Percentiles rank a stretch among this genome's conserved stretches.
Conservation (phyloP, 2,113 vertebrate species). For the Vireo altiloquus region DNA sequence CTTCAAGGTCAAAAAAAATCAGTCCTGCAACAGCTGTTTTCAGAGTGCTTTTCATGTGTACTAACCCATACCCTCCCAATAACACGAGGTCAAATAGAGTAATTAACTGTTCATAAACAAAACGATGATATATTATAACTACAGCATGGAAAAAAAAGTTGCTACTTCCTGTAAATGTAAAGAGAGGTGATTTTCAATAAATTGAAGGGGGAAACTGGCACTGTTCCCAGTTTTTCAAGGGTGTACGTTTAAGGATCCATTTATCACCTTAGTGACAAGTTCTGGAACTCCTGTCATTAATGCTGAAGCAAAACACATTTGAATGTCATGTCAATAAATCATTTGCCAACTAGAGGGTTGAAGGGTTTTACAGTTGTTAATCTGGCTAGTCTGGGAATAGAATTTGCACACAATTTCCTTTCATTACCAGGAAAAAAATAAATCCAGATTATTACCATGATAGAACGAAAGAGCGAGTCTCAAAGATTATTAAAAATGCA, state of each 20-base stretch:
- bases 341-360: constrained; percentile 18
- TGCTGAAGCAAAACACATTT: constrained; percentile 56
- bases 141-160: not conserved
- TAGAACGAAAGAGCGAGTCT: not conserved
- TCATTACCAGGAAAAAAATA: constrained; percentile 20
- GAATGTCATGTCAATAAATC: constrained; percentile 57
- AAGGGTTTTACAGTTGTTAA: constrained; percentile 46
- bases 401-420: constrained; percentile 31
- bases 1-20: constrained; percentile 21
- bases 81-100: not conserved
- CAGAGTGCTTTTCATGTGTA: not conserved
- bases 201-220: constrained; percentile 1
- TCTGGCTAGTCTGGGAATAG: constrained; percentile 21
- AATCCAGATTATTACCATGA: not conserved
- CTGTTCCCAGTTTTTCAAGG: not conserved
- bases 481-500: not conserved
- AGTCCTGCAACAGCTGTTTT: not conserved
- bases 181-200: constrained; percentile 15
- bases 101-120: not conserved
- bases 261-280: constrained; percentile 45
- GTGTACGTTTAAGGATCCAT: not conserved
- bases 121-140: not conserved
- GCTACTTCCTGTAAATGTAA: constrained; percentile 13
- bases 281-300: constrained; percentile 42
- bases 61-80: not conserved